These are phyloP conservation scores for Heliopora coerulea DNA, from an alignment of 92 coral and sea anemone species.

Conservation along the genomic window DNA sequence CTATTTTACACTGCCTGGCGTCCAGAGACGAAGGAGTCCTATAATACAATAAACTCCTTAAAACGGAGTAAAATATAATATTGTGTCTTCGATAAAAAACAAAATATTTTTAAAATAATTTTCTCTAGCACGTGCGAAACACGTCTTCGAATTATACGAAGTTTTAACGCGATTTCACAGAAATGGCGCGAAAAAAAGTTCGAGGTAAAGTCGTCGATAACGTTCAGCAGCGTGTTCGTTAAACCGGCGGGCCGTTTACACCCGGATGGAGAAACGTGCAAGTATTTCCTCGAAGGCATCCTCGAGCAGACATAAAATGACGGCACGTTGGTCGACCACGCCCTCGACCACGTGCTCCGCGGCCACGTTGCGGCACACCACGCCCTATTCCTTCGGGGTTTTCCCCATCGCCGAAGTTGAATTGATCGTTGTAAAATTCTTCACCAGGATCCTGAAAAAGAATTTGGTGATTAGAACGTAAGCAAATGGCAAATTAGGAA, in stretches of 20 bases:
- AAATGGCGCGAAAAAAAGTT: neutral
- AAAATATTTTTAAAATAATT: neutral
- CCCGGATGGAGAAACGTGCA: constrained; percentile 96
- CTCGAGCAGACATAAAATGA: constrained; percentile 89
- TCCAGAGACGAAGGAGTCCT: neutral
- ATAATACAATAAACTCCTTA: neutral
- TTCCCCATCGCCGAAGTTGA: constrained; percentile 63
- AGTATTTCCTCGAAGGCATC: constrained; percentile 86
- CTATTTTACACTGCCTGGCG: neutral
- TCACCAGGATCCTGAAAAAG: constrained; percentile 61
- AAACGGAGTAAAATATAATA: constrained; percentile 2
- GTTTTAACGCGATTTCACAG: neutral
- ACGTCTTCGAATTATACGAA: no score
- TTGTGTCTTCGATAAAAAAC: neutral
- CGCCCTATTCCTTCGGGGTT: constrained; percentile 16
- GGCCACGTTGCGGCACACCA: constrained; percentile 63
- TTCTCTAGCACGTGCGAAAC: neutral
- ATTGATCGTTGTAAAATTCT: constrained; percentile 68
- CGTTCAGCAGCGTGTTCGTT: neutral
- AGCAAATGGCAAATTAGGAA: no score
- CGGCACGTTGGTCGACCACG: constrained; percentile 86
- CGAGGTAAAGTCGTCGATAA: no score
- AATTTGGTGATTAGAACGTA: neutral
- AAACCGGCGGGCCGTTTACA: constrained; percentile 75
- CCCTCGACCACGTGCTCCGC: constrained; percentile 86